Conservation (phyloP, 1,140 invertebrate genomes). For the Brachionus rubens region DNA sequence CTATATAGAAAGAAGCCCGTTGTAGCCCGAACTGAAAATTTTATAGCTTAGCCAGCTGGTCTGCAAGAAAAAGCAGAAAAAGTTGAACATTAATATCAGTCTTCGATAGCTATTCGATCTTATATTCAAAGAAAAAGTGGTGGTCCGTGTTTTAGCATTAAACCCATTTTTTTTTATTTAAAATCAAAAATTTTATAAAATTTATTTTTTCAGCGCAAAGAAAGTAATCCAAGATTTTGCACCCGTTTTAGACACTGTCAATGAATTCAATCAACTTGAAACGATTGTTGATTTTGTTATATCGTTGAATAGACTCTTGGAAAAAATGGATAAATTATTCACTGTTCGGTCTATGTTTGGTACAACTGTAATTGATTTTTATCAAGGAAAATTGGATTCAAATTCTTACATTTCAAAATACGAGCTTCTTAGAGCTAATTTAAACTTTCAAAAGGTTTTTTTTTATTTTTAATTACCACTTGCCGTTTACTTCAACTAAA, state of each 20-base stretch:
- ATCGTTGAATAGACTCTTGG: slow-evolving; percentile 1
- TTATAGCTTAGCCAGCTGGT: no score
- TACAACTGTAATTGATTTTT: slow-evolving; percentile 16
- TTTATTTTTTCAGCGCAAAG: background rate
- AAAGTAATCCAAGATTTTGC: slow-evolving; percentile 21
- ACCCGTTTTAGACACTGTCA: slow-evolving; percentile 19
- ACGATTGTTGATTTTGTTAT: slow-evolving; percentile 12
- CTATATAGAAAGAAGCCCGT: no score
- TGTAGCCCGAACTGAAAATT: no score
- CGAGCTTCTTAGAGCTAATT: slow-evolving; percentile 2
- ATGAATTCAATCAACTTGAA: slow-evolving; percentile 35
- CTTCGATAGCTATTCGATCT: no score
- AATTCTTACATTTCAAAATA: slow-evolving; percentile 26
- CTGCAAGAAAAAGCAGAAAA: no score
- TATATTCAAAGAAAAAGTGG: no score
- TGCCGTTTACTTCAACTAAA: background rate
- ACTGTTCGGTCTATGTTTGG: slow-evolving; percentile 35
- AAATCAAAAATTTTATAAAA: background rate
- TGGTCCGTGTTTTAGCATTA: no score
- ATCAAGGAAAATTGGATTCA: slow-evolving; percentile 11
- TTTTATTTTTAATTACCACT: background rate
- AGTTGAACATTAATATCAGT: no score
- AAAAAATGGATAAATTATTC: slow-evolving; percentile 37
- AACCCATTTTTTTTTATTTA: background rate
- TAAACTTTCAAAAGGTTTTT: slow-evolving; percentile 35